Conservation (phyloP, 2,888 invertebrate species). For the Mythimna lalbum region DNA sequence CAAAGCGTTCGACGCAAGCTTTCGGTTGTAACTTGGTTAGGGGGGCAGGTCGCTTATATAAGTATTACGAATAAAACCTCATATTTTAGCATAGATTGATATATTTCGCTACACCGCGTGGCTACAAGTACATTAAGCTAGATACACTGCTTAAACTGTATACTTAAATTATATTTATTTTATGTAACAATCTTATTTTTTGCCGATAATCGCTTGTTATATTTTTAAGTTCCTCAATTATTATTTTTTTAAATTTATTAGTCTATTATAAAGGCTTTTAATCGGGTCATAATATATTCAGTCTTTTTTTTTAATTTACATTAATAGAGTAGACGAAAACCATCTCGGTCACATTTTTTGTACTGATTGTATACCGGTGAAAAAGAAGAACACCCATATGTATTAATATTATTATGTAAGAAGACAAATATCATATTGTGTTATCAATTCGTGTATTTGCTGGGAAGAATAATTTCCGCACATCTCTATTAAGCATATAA, state of each 20-base stretch:
- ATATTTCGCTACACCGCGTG: conserved; percentile 34
- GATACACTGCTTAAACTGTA: conserved; percentile 14
- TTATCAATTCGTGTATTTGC: conserved; percentile 29
- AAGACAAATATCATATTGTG: conserved; percentile 19
- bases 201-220: too few species aligned
- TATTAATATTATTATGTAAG: conserved; percentile 21
- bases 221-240: too few species aligned
- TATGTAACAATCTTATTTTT: background rate
- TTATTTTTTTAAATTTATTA: too few species aligned
- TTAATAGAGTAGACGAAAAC: too few species aligned
- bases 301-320: too few species aligned
- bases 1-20: too few species aligned
- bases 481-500: background rate
- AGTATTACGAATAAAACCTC: conserved; percentile 60
- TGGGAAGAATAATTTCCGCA: background rate
- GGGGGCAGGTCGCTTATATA: background rate
- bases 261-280: too few species aligned
- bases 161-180: conserved; percentile 21
- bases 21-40: too few species aligned
- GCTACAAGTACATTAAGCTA: conserved; percentile 31
- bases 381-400: too few species aligned
- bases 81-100: conserved; percentile 24
- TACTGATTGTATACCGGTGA: too few species aligned
- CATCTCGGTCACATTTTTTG: too few species aligned
- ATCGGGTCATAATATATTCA: too few species aligned